These are phyloP conservation scores for Falco rusticolus DNA, from an alignment of 2,797 vertebrate genomes.

Conservation along the genomic window DNA sequence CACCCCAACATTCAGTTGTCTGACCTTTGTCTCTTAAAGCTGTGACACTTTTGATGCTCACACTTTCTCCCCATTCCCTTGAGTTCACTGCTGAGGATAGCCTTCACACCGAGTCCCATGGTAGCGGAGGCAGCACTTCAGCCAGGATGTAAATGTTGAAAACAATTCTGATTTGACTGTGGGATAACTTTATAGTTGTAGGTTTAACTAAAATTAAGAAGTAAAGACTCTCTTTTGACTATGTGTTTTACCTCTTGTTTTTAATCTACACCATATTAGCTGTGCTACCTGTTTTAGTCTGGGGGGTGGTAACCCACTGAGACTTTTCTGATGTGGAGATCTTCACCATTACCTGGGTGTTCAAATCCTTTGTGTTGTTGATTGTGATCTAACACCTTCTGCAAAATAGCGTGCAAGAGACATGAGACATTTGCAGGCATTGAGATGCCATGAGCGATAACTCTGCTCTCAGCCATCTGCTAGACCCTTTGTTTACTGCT, in stretches of 20 bases:
- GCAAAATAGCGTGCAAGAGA: conserved; percentile 43
- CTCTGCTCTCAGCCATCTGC: background rate
- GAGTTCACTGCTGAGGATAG: background rate
- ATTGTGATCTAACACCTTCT: conserved; percentile 52
- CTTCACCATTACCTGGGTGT: background rate
- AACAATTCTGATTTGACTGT: background rate
- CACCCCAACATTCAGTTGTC: background rate
- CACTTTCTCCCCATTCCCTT: background rate
- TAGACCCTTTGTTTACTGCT: conserved; percentile 36
- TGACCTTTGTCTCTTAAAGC: background rate
- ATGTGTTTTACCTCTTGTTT: background rate
- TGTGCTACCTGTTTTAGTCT: background rate
- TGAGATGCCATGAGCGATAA: conserved; percentile 33
- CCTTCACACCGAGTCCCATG: background rate
- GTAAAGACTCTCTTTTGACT: background rate
- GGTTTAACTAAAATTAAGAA: background rate
- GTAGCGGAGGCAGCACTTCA: background rate
- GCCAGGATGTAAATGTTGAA: background rate
- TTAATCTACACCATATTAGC: background rate
- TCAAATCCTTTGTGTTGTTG: conserved; percentile 33
- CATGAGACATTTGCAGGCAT: conserved; percentile 7
- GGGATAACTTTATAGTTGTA: background rate
- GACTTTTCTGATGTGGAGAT: conserved; percentile 45
- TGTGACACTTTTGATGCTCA: background rate
- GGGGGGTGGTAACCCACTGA: background rate